These are phyloP conservation scores for Tichodroma muraria DNA, from an alignment of 2,113 vertebrate genomes.

Conservation along the genomic window DNA sequence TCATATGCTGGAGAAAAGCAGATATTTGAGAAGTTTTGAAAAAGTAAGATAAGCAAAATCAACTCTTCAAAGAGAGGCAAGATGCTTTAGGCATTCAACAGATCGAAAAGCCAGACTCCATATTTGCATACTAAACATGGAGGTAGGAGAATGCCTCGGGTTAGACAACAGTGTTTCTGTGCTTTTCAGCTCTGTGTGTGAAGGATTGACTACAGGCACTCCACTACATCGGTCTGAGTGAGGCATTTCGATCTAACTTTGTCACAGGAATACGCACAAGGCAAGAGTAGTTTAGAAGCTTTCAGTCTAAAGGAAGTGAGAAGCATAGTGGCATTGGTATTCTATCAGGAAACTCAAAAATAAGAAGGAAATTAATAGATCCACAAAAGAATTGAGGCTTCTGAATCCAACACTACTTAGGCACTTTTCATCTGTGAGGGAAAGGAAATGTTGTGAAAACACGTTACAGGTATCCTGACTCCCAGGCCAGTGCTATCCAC, in stretches of 20 bases:
- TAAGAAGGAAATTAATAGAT: not conserved
- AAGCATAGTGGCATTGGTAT: not conserved
- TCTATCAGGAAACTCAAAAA: not conserved
- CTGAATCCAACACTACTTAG: not conserved
- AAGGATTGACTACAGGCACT: not conserved
- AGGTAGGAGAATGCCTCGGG: not conserved
- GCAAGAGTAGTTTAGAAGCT: not conserved
- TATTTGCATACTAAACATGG: not conserved
- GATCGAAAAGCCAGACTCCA: not conserved
- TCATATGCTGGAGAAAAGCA: not conserved
- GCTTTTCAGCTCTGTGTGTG: not conserved
- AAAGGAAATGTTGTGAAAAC: not conserved
- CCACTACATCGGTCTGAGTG: not conserved
- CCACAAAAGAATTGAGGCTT: not conserved
- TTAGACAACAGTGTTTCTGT: not conserved
- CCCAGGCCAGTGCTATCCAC: not conserved
- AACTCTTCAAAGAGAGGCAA: not conserved
- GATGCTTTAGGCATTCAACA: not conserved
- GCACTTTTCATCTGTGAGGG: not conserved
- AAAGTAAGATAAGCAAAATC: not conserved
- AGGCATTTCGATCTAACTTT: not conserved
- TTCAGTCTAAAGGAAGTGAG: not conserved
- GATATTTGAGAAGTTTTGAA: not conserved
- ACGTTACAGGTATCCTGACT: not conserved
- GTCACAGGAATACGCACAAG: not conserved